phyloP scores from a whole-genome alignment of 2,113 vertebrate species.

The Marmota flaviventris region DNA sequence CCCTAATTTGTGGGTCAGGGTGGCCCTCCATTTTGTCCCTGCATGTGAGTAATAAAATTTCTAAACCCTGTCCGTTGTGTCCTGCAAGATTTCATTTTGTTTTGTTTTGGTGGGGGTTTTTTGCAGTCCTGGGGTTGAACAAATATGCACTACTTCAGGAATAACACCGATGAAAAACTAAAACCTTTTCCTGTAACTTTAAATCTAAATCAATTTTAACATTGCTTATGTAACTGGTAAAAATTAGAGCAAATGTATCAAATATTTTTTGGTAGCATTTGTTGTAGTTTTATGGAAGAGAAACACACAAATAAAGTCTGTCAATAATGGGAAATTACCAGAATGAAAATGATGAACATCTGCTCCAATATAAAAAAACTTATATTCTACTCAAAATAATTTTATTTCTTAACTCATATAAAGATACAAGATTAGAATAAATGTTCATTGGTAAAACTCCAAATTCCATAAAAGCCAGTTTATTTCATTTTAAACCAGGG shows the following conservation, averaged over 20 bases:
- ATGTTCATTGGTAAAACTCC: slow-evolving; percentile 25
- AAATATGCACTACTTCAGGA: background rate
- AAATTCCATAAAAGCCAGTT: slow-evolving; percentile 16
- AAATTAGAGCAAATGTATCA: background rate
- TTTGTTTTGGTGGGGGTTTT: too few relatives aligned
- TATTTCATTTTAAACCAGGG: slow-evolving; percentile 12
- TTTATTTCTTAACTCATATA: slow-evolving; percentile 64
- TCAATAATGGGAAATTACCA: slow-evolving; percentile 58
- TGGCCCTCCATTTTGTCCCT: too few relatives aligned
- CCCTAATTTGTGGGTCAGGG: too few relatives aligned
- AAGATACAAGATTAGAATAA: slow-evolving; percentile 9
- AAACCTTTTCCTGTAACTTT: background rate
- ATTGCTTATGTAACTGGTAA: background rate
- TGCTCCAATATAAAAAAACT: slow-evolving; percentile 30
- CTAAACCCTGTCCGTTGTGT: too few relatives aligned
- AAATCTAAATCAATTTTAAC: background rate
- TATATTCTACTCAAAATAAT: slow-evolving; percentile 62
- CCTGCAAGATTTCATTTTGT: too few relatives aligned
- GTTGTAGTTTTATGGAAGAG: slow-evolving; percentile 55
- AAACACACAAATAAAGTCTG: slow-evolving; percentile 54
- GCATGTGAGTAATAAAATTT: too few relatives aligned
- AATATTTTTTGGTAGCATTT: slow-evolving; percentile 20
- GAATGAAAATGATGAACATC: slow-evolving; percentile 55
- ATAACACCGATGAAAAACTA: background rate
- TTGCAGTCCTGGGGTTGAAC: too few relatives aligned